Evolutionary conservation across 2,113 vertebrate genomes (phyloP).

Genomic region (Morphnarchus princeps): DNA sequence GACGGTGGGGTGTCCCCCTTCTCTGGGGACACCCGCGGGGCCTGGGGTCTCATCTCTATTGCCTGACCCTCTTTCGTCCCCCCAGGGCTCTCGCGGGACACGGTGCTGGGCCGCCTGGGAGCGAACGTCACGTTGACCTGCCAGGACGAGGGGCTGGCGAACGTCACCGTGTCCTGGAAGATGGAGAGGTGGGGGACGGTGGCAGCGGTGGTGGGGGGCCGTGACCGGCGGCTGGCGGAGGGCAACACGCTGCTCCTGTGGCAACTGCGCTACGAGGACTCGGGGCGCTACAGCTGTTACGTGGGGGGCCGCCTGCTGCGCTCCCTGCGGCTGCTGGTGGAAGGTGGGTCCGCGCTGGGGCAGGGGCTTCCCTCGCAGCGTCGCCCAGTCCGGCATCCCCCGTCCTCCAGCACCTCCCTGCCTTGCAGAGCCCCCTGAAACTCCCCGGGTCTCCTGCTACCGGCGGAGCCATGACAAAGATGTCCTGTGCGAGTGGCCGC

Average conservation of each 20-base stretch:
- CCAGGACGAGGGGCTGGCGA: neutral
- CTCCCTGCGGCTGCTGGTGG: slow-evolving; percentile 56
- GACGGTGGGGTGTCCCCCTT: no score
- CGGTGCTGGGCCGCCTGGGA: neutral
- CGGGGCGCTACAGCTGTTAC: slow-evolving; percentile 62
- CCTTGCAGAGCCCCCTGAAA: slow-evolving; percentile 58
- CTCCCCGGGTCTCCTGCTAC: slow-evolving; percentile 53
- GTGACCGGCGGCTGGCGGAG: fast-evolving
- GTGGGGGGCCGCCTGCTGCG: neutral
- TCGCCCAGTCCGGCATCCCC: fast-evolving
- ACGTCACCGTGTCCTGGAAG: slow-evolving; percentile 19
- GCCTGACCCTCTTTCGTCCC: neutral
- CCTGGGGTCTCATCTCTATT: fast-evolving
- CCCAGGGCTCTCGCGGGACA: neutral
- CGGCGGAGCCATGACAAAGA: slow-evolving; percentile 43
- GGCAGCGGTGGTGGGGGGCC: fast-evolving
- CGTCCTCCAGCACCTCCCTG: neutral
- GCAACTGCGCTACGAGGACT: neutral
- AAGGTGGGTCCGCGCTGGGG: slow-evolving; percentile 43
- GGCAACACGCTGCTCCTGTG: neutral
- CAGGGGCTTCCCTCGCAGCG: fast-evolving
- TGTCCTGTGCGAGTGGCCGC: slow-evolving; percentile 67
- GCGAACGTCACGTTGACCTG: slow-evolving; percentile 49
- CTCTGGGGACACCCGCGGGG: no score
- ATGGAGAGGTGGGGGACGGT: neutral